Evolutionary conservation across 2,888 invertebrate species (phyloP), one percentile per base, ranked within the genome.

Genomic region (Erebia epiphron): DNA sequence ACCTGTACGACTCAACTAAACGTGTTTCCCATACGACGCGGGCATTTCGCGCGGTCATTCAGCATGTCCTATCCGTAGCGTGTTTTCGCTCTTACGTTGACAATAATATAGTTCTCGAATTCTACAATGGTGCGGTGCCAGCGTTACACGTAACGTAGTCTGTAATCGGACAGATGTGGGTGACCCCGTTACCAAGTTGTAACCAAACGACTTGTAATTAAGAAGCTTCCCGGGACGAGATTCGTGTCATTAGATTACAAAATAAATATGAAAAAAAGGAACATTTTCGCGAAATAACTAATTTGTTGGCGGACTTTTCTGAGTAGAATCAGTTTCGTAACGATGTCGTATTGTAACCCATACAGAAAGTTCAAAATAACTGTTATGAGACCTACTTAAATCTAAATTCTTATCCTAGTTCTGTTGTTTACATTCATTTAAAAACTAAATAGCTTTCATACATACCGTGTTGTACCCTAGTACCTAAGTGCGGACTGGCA

Each of bases 141-240:
- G 67, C 67, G 49, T 49, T 69, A 72, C 71, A 78, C 72, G 74
- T 73, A 75, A 77, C 76, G 75, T 77, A 82, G 82, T 83, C 84
- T 80, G 84, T 78, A 75, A 81, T 79, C 75, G 77, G 86, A 87
- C 89, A 86, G 83, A 89, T 86, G 82, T 88, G 81, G 89, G 88
- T 76, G 86, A 79, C 83, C 89, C 79, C 82, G 76, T 81, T 85
- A 76, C 75, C 75, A 74, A 75, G 76, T 68, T 78, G 81, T 79
- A 81, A 82, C 79, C 78, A 79, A 78, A 79, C 82, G 78, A 73
- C 74, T 73, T 76, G 80, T 83, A 87, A 89, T 88, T 85, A 85
- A 86, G 80, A 83, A 75, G 80, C 77, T 80, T 80, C 78, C 80
- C 78, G 77, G 79, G 79, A 82, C 78, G 76, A 77, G 79, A 79